phyloP scores from a whole-genome alignment of 2,113 vertebrate species.

The Pangasianodon hypophthalmus region DNA sequence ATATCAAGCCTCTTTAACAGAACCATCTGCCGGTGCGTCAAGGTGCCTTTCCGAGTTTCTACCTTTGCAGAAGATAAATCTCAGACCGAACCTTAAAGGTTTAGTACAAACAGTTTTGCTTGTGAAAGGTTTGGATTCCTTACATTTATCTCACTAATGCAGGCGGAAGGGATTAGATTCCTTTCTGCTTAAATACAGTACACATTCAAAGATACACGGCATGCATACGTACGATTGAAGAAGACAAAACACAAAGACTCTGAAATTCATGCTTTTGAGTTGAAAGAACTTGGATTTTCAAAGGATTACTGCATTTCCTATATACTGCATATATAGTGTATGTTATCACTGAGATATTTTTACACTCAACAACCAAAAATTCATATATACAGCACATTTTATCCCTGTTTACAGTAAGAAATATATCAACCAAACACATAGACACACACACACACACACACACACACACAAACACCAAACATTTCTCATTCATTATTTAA shows the following conservation, averaged over 20 bases:
- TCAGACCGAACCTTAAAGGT: slow-evolving; percentile 20
- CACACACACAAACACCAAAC: neutral
- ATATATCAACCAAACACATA: neutral
- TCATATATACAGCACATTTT: neutral
- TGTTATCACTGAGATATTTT: neutral
- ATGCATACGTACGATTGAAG: neutral
- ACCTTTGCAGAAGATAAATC: slow-evolving; percentile 33
- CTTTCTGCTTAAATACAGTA: neutral
- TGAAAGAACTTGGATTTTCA: neutral
- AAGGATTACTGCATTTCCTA: neutral
- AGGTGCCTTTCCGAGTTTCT: slow-evolving; percentile 42
- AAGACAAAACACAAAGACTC: neutral
- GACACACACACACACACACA: neutral
- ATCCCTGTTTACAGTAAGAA: neutral
- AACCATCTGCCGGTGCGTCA: slow-evolving; percentile 35
- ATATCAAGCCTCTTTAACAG: slow-evolving; percentile 40
- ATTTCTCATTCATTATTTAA: neutral
- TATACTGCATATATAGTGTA: neutral
- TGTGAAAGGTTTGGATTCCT: slow-evolving; percentile 7
- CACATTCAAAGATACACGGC: slow-evolving; percentile 15
- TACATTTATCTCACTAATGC: slow-evolving; percentile 32
- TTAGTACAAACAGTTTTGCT: slow-evolving; percentile 16
- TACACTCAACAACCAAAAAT: neutral
- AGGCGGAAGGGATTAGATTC: slow-evolving; percentile 30
- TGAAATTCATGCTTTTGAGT: neutral